A percentile compares a stretch with the other conserved stretches of the same genome.
Conservation (phyloP, 37 sponge, comb jelly and placozoan species). For the Crambe crambe region DNA sequence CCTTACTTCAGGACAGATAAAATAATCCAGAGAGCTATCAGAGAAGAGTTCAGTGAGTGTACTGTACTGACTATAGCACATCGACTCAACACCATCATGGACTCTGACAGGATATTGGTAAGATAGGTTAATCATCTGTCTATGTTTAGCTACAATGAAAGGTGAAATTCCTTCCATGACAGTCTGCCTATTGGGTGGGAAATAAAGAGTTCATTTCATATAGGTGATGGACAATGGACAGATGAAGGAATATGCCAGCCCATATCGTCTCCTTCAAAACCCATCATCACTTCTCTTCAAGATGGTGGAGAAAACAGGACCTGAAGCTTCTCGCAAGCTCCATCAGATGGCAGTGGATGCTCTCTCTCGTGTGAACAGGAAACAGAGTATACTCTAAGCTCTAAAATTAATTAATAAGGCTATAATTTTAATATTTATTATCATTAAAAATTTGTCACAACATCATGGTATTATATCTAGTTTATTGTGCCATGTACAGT, state of each 20-base stretch:
- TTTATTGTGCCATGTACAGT: no score
- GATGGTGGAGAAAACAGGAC: conserved; percentile 55
- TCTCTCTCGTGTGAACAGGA: background rate
- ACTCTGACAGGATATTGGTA: conserved; percentile 84
- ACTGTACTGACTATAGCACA: conserved; percentile 95
- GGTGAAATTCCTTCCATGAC: no score
- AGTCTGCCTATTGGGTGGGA: no score
- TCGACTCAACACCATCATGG: conserved; percentile 94
- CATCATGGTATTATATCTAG: no score
- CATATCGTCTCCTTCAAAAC: conserved; percentile 33
- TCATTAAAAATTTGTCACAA: no score
- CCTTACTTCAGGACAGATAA: conserved; percentile 89
- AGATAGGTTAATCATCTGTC: no score
- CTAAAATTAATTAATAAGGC: no score
- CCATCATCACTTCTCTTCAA: conserved; percentile 20
- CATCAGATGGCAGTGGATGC: background rate
- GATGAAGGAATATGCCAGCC: conserved; percentile 58
- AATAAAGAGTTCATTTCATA: no score
- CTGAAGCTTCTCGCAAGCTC: conserved; percentile 37
- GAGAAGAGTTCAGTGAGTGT: conserved; percentile 71
- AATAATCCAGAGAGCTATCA: conserved; percentile 81
- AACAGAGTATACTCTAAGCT: no score
- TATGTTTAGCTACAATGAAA: no score
- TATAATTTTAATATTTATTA: no score
- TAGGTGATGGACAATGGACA: conserved; percentile 59